These are phyloP conservation scores for Rhabditoides inermis DNA, from an alignment of 2,888 invertebrate species.

Conservation along the genomic window DNA sequence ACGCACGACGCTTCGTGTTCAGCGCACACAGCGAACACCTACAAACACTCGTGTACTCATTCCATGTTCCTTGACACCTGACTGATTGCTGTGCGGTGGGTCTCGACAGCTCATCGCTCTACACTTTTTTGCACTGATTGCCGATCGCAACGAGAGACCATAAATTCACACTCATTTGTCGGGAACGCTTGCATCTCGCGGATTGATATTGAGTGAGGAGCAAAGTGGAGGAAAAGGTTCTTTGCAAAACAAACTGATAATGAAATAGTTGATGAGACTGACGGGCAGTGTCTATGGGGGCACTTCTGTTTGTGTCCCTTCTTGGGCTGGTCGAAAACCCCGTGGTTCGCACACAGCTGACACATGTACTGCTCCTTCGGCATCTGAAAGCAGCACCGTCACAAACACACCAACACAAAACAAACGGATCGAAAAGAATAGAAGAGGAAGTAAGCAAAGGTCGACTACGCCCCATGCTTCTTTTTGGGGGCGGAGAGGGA, in stretches of 20 bases:
- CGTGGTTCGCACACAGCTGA: constrained; percentile 52
- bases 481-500: too few relatives aligned
- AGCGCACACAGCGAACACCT: constrained; percentile 46
- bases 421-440: too few relatives aligned
- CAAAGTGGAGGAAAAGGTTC: not conserved
- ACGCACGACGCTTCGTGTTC: constrained; percentile 44
- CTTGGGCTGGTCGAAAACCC: constrained; percentile 50
- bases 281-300: constrained; percentile 45
- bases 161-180: not conserved
- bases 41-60: constrained; percentile 6
- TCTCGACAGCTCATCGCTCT: not conserved
- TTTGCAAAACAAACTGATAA: not conserved
- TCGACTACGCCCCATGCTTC: too few relatives aligned
- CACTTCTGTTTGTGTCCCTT: constrained; percentile 52
- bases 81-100: not conserved
- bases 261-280: constrained; percentile 13
- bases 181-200: not conserved
- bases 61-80: not conserved
- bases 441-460: too few relatives aligned
- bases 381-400: too few relatives aligned
- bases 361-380: constrained; percentile 53
- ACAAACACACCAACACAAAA: too few relatives aligned
- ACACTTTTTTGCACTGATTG: not conserved
- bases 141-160: not conserved
- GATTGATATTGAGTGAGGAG: too few relatives aligned